phyloP scores from a whole-genome alignment of 1,140 invertebrate genomes.

The Idris sp. region DNA sequence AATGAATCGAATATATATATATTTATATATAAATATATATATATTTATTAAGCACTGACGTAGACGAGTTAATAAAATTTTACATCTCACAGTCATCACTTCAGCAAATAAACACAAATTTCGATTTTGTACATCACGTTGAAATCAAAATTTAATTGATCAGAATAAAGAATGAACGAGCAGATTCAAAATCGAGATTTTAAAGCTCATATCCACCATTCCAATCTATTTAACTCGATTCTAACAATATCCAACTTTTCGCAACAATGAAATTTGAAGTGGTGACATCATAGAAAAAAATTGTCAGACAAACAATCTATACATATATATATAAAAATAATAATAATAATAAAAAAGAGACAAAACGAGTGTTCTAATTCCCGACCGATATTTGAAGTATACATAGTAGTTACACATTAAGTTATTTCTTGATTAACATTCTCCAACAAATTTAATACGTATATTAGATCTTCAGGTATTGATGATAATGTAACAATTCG shows the following conservation, averaged over 20 bases:
- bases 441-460: constrained; percentile 32
- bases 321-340: too few species aligned
- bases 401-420: constrained; percentile 47
- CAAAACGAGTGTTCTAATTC: constrained; percentile 46
- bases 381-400: constrained; percentile 60
- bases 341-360: too few species aligned
- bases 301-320: too few species aligned
- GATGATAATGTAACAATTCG: constrained; percentile 48
- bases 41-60: constrained; percentile 56
- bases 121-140: constrained; percentile 33
- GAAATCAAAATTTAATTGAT: not conserved
- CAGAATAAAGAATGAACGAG: not conserved
- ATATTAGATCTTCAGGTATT: constrained; percentile 34
- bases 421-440: constrained; percentile 41
- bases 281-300: constrained; percentile 59
- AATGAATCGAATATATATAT: too few species aligned
- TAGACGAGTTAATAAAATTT: constrained; percentile 55
- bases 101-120: constrained; percentile 34
- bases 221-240: constrained; percentile 12
- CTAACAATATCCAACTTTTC: constrained; percentile 22
- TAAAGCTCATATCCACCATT: constrained; percentile 21
- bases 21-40: too few species aligned
- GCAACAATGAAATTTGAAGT: constrained; percentile 40
- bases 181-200: constrained; percentile 42
- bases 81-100: constrained; percentile 51